Base-by-base conservation (phyloP, 2,797 vertebrate genomes). In the Tragelaphus eurycerus region DNA sequence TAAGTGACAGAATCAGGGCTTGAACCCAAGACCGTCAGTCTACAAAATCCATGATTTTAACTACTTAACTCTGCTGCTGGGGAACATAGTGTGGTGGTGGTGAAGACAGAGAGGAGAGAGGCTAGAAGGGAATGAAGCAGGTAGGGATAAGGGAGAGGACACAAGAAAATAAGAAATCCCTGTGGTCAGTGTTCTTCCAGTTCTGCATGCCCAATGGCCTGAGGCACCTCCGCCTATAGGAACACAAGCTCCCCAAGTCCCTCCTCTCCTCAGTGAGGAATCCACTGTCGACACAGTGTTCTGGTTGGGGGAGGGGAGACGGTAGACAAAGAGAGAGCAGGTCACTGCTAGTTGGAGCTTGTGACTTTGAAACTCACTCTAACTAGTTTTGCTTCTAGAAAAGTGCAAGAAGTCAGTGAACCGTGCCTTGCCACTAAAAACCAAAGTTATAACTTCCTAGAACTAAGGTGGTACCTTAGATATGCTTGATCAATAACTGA, bases 81-180 rank as follows among this genome's bases (percentile, higher is more conserved):
- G 86, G 87, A 83, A 84, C 93, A 94, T n/a, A 19, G 62, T 34
- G 9, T 10, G 34, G 12, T 29, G 19, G 31, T 48, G 62, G 9
- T 31, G 29, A 19, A 16, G 31, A 10, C 34, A 2, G 17, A n/a
- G 4, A 16, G 57, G 19, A 54, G 16, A 57, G n/a, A 74, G 29
- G 4, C 31, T 93, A 21, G 84, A 57, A 95, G 76, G 54, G 83
- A 85, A 78, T 64, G 48, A 96, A 96, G 31, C 84, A 87, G 84
- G 87, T 59, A 29, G 64, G 23, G 10, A 57, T 84, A 14, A 86
- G 57, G 81, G 64, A 94, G 21, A 16, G 11, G 48, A 97, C 54
- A 78, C 43, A 59, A 88, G 76, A 96, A 90, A 96, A 67, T n/a
- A 46, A 95, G 89, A 94, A 74, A 87, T 71, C 55, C 67, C 17